Conservation (phyloP, 2,888 invertebrate species). For the Rapana venosa region DNA sequence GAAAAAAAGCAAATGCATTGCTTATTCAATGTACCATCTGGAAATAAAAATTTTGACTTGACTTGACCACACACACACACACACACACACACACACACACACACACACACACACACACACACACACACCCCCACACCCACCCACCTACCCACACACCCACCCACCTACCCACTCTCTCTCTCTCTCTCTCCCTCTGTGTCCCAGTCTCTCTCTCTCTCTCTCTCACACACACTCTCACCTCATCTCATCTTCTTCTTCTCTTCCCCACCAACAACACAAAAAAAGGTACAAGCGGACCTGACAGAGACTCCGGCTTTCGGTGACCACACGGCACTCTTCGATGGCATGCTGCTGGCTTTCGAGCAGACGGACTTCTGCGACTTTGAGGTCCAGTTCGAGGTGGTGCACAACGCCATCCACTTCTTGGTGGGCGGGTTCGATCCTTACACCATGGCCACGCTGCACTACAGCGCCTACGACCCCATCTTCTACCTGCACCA, state of each 20-base stretch:
- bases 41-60: no score
- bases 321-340: slow-evolving; percentile 52
- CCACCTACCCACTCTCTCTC: no score
- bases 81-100: slow-evolving; percentile 5
- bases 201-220: no score
- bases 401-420: slow-evolving; percentile 54
- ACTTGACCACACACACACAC: no score
- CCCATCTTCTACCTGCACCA: slow-evolving; percentile 56
- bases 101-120: no score
- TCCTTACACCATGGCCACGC: slow-evolving; percentile 50
- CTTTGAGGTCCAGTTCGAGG: slow-evolving; percentile 57
- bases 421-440: slow-evolving; percentile 53
- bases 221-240: no score
- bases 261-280: no score
- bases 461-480: slow-evolving; percentile 54
- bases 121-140: no score
- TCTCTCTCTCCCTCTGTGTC: no score
- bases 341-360: slow-evolving; percentile 52
- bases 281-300: slow-evolving; percentile 28
- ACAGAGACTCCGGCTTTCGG: slow-evolving; percentile 47
- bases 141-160: no score
- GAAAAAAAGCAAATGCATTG: no score
- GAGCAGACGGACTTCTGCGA: slow-evolving; percentile 56
- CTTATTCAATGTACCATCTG: no score
- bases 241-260: background rate